phyloP scores from a whole-genome alignment of 2,113 vertebrate genomes.

The Hymenochirus boettgeri region DNA sequence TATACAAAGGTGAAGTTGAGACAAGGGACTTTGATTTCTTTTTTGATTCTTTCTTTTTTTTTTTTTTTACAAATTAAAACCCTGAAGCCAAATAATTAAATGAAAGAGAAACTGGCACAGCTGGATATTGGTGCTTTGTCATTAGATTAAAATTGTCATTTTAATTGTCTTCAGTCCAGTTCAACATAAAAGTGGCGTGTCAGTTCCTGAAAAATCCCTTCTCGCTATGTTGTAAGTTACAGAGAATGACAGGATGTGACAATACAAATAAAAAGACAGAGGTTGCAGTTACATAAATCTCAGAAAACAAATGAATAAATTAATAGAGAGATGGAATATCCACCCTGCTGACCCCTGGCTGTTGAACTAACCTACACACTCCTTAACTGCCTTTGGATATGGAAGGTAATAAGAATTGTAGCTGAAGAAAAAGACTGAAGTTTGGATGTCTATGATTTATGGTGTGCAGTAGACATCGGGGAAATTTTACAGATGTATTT shows the following conservation, averaged over 20 bases:
- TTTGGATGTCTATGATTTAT: slow-evolving; percentile 4
- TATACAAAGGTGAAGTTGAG: too few species aligned
- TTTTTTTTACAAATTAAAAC: not conserved
- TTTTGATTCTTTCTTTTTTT: too few species aligned
- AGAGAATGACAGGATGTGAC: not conserved
- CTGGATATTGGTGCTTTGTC: not conserved
- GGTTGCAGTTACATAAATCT: too few species aligned
- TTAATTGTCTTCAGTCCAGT: not conserved
- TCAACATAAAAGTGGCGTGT: not conserved
- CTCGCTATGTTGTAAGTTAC: not conserved
- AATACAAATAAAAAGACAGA: too few species aligned
- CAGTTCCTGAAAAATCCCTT: not conserved
- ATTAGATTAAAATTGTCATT: slow-evolving; percentile 3
- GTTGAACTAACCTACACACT: too few species aligned
- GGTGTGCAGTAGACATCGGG: slow-evolving; percentile 9
- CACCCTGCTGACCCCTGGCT: not conserved
- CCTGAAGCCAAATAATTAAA: slow-evolving; percentile 4
- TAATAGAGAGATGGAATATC: not conserved
- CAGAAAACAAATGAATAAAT: too few species aligned
- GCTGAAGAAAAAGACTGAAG: too few species aligned
- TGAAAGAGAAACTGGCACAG: not conserved
- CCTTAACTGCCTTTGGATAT: too few species aligned
- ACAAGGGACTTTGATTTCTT: too few species aligned
- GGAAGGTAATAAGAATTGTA: too few species aligned
- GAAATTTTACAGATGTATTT: slow-evolving; percentile 22